Evolutionary conservation across 2,113 vertebrate species (phyloP).

Genomic region (Phrynosoma platyrhinos): DNA sequence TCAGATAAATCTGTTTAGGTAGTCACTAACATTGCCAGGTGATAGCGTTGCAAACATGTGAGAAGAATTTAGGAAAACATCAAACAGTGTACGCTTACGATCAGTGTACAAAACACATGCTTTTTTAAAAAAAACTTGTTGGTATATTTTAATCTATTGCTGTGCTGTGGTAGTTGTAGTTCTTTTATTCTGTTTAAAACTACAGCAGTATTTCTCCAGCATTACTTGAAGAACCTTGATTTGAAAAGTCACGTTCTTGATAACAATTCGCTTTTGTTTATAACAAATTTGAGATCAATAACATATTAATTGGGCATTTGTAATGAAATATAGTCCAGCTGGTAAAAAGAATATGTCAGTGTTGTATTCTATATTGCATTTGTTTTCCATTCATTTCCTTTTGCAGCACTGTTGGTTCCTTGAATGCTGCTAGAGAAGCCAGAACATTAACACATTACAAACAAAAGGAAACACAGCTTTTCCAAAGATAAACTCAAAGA

Average conservation of each 20-base stretch:
- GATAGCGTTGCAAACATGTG: not conserved
- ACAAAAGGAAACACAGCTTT: not conserved
- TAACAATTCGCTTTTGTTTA: not conserved
- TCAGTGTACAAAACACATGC: not conserved
- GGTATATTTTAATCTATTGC: not conserved
- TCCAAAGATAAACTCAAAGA: not conserved
- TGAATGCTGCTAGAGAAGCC: not conserved
- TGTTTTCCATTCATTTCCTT: not conserved
- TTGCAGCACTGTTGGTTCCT: accelerated
- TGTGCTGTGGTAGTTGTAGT: not conserved
- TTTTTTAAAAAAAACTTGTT: not conserved
- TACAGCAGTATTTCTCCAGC: not conserved
- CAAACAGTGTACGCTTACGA: not conserved
- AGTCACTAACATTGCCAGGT: not conserved
- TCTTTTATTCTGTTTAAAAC: not conserved
- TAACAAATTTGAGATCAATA: not conserved
- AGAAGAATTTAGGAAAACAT: constrained; percentile 7
- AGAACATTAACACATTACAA: not conserved
- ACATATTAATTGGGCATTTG: not conserved
- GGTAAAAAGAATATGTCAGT: not conserved
- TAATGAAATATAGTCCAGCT: not conserved
- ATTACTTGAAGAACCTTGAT: not conserved
- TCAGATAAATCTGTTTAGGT: not conserved
- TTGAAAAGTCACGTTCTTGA: not conserved
- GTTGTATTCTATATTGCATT: not conserved